A percentile compares a stretch with the other conserved stretches of the same genome.
These are phyloP conservation scores for Drosophila pegasa DNA, from an alignment of 2,888 invertebrate genomes.

Conservation along the genomic window DNA sequence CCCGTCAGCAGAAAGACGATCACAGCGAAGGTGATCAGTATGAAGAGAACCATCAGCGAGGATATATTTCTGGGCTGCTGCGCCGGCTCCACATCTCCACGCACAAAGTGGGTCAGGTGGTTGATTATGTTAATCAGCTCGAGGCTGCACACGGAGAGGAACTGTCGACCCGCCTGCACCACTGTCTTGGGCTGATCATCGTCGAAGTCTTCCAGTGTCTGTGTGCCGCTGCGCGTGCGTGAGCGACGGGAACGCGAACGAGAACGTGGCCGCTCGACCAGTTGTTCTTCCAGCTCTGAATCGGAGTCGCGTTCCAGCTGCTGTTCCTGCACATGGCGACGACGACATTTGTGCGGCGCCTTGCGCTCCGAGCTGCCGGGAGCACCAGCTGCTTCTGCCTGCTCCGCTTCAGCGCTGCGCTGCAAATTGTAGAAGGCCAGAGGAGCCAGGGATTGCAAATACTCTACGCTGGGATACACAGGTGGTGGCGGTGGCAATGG, in stretches of 20 bases:
- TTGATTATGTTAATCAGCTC: slow-evolving; percentile 88
- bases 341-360: slow-evolving; percentile 85
- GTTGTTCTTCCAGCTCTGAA: slow-evolving; percentile 85
- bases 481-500: slow-evolving; percentile 86
- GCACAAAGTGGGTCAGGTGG: slow-evolving; percentile 88
- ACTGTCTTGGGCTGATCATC: slow-evolving; percentile 88
- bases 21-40: slow-evolving; percentile 91
- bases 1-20: slow-evolving; percentile 91
- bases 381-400: slow-evolving; percentile 57
- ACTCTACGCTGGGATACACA: slow-evolving; percentile 85
- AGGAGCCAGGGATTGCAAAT: slow-evolving; percentile 86
- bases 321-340: slow-evolving; percentile 85
- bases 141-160: slow-evolving; percentile 89
- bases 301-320: slow-evolving; percentile 53
- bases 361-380: slow-evolving; percentile 65
- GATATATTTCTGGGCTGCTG: slow-evolving; percentile 88
- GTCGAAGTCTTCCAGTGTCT: slow-evolving; percentile 82
- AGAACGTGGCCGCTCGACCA: slow-evolving; percentile 85
- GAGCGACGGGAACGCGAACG: slow-evolving; percentile 85
- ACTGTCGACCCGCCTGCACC: slow-evolving; percentile 89
- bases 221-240: slow-evolving; percentile 82
- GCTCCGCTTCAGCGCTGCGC: slow-evolving; percentile 83
- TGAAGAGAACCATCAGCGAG: slow-evolving; percentile 91
- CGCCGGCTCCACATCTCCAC: slow-evolving; percentile 84
- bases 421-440: slow-evolving; percentile 85